phyloP scores from a whole-genome alignment of 2,113 vertebrate genomes.

The Smithornis capensis region DNA sequence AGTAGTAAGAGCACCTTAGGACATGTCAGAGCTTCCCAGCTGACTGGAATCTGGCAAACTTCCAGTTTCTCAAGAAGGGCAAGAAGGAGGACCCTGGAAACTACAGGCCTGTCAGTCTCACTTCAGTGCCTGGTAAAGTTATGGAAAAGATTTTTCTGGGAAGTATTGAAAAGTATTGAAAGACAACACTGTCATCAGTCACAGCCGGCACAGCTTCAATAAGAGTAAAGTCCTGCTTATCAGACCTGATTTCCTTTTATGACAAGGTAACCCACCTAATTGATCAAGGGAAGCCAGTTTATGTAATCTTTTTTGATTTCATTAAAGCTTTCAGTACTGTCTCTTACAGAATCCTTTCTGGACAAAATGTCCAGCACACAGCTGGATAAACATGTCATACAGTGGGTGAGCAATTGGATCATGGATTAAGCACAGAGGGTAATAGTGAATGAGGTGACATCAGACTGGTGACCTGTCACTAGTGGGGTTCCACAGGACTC shows the following conservation, averaged over 20 bases:
- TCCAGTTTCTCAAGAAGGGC: neutral
- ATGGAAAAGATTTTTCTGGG: neutral
- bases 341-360: neutral
- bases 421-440: neutral
- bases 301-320: neutral
- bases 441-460: neutral
- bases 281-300: neutral
- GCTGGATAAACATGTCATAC: neutral
- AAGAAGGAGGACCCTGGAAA: neutral
- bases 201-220: neutral
- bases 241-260: neutral
- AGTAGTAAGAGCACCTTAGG: neutral
- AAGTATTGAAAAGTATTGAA: neutral
- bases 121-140: neutral
- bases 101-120: neutral
- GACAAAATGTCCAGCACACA: neutral
- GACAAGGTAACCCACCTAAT: neutral
- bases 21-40: accelerated
- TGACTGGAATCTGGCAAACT: neutral
- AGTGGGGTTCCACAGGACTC: neutral
- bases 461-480: neutral
- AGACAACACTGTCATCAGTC: neutral
- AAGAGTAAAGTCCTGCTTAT: neutral
- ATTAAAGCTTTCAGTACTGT: neutral
- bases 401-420: neutral